phyloP scores from a whole-genome alignment of 1,140 invertebrate genomes.

The Cydia pomonella region DNA sequence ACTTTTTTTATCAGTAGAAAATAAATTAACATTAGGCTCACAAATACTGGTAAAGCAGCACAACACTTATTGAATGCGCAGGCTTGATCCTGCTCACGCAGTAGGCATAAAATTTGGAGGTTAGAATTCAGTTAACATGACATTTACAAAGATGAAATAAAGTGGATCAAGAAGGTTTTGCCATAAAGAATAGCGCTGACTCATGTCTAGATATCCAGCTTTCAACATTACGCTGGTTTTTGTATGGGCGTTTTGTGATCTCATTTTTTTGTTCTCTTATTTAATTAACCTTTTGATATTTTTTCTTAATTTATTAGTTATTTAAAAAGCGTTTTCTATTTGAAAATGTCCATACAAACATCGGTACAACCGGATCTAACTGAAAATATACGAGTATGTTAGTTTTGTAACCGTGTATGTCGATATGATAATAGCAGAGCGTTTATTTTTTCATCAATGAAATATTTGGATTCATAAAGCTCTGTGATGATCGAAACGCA shows the following conservation, averaged over 20 bases:
- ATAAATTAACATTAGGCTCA: too few species aligned
- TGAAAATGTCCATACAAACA: conserved; percentile 59
- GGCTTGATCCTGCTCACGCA: too few species aligned
- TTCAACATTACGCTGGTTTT: conserved; percentile 44
- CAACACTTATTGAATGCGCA: too few species aligned
- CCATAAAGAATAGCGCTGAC: neutral
- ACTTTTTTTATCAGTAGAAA: too few species aligned
- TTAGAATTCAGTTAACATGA: too few species aligned
- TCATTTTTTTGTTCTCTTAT: conserved; percentile 55
- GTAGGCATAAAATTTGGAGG: too few species aligned
- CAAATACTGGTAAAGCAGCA: too few species aligned
- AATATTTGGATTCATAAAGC: conserved; percentile 50
- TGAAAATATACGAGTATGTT: conserved; percentile 45
- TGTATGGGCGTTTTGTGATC: conserved; percentile 65
- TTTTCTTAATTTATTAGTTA: conserved; percentile 50
- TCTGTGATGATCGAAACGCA: conserved; percentile 10
- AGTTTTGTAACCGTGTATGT: conserved; percentile 59
- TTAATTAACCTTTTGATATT: conserved; percentile 40
- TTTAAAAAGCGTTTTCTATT: conserved; percentile 38
- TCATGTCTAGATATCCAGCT: neutral
- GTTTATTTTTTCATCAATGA: conserved; percentile 70
- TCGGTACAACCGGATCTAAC: conserved; percentile 43
- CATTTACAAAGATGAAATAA: too few species aligned
- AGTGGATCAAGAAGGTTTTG: neutral
- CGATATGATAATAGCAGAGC: conserved; percentile 53